phyloP scores from a whole-genome alignment of 2,888 invertebrate species.

The Disparrhopalites patrizii region DNA sequence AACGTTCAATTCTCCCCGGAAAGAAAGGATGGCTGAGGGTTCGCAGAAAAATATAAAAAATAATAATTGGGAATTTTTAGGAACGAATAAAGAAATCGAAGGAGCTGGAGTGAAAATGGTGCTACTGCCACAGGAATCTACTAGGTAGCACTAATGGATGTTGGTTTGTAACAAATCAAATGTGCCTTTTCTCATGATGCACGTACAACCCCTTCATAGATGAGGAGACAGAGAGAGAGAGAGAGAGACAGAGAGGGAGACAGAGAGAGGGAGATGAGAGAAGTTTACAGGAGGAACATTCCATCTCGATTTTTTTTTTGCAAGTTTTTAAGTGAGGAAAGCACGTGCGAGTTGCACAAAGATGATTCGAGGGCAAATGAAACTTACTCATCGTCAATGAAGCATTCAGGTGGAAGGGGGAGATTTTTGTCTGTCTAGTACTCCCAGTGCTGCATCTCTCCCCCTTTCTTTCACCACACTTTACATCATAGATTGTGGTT shows the following conservation, averaged over 20 bases:
- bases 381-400: constrained; percentile 19
- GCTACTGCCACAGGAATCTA: background rate
- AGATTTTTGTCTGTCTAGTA: constrained; percentile 12
- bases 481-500: too few relatives aligned
- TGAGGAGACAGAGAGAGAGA: background rate
- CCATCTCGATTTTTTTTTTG: background rate
- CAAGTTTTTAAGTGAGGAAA: background rate
- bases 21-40: too few relatives aligned
- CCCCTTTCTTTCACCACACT: background rate
- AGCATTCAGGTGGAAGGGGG: constrained; percentile 20
- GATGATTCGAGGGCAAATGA: constrained; percentile 8
- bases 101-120: too few relatives aligned
- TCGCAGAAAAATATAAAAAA: too few relatives aligned
- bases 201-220: background rate
- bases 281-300: background rate
- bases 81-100: too few relatives aligned
- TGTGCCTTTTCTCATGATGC: too few relatives aligned
- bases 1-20: too few relatives aligned
- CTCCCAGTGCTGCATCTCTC: too few relatives aligned
- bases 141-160: too few relatives aligned
- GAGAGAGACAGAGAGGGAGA: background rate
- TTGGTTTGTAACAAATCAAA: too few relatives aligned
- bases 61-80: too few relatives aligned
- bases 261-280: background rate
- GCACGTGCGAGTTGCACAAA: background rate